Conservation (phyloP, 2,888 invertebrate genomes). For the Volucella inflata region DNA sequence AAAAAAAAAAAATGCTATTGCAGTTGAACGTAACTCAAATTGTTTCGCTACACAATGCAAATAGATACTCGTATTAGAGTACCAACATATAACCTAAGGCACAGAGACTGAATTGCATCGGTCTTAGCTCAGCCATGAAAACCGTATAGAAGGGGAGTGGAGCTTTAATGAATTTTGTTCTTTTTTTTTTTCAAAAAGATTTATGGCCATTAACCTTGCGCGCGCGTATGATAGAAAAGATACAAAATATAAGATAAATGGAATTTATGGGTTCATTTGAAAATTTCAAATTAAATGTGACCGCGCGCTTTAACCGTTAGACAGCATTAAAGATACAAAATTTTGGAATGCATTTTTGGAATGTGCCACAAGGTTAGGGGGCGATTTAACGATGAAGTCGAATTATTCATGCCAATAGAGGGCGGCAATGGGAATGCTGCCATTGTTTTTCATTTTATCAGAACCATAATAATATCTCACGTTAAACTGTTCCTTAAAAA, state of each 20-base stretch:
- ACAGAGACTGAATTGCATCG: constrained; percentile 2
- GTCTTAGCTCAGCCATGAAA: neutral
- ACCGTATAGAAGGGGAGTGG: constrained; percentile 10
- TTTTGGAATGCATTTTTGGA: constrained; percentile 10
- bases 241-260: constrained; percentile 16
- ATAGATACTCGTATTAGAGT: constrained; percentile 27
- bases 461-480: neutral
- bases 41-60: constrained; percentile 26
- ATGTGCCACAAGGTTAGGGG: neutral
- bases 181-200: constrained; percentile 8
- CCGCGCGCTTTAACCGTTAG: neutral
- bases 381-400: neutral
- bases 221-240: neutral
- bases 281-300: constrained; percentile 3
- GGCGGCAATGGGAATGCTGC: neutral
- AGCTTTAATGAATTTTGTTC: constrained; percentile 27
- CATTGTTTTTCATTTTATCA: neutral
- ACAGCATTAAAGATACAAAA: neutral
- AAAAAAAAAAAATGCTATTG: constrained; percentile 28
- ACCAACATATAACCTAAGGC: constrained; percentile 10
- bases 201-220: constrained; percentile 36
- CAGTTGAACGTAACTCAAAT: constrained; percentile 10
- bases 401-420: neutral
- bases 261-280: constrained; percentile 19
- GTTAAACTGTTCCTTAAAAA: constrained; percentile 6